These are phyloP conservation scores for Glandiceps talaboti DNA, from an alignment of 53 echinoderm and acorn worm species.

Conservation along the genomic window DNA sequence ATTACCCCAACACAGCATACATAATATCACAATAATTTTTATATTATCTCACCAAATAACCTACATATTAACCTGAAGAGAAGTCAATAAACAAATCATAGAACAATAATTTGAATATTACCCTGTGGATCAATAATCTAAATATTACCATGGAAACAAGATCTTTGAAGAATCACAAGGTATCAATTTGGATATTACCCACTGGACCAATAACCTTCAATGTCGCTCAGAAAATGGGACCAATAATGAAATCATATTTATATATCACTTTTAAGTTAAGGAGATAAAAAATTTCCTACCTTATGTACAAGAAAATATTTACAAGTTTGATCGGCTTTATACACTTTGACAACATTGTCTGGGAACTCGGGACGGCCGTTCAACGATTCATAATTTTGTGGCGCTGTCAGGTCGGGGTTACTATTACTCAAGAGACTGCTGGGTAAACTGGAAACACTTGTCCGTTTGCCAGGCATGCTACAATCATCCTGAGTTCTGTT, in stretches of 20 bases:
- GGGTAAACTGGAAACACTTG: constrained; percentile 27
- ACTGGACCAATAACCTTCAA: too few species aligned
- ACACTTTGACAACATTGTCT: constrained; percentile 89
- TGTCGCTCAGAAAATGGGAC: neutral
- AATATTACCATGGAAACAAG: too few species aligned
- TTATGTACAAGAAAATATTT: constrained; percentile 96
- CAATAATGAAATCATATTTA: neutral
- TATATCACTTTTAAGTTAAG: too few species aligned
- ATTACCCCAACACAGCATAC: too few species aligned
- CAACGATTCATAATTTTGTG: constrained; percentile 40
- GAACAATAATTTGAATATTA: too few species aligned
- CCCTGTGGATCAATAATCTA: too few species aligned
- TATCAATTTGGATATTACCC: too few species aligned
- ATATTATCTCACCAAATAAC: too few species aligned
- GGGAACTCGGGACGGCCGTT: constrained; percentile 58
- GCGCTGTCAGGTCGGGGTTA: constrained; percentile 83
- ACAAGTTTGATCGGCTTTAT: constrained; percentile 87
- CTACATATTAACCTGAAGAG: too few species aligned
- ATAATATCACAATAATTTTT: too few species aligned
- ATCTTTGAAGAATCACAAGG: too few species aligned
- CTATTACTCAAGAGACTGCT: constrained; percentile 86
- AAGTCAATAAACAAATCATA: too few species aligned
- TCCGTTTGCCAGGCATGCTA: constrained; percentile 9
- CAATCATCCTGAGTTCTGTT: constrained; percentile 21
- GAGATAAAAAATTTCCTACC: constrained; percentile 27